These are phyloP conservation scores for Pycnomerus fuliginosus DNA, from an alignment of 2,888 invertebrate species.

Conservation along the genomic window DNA sequence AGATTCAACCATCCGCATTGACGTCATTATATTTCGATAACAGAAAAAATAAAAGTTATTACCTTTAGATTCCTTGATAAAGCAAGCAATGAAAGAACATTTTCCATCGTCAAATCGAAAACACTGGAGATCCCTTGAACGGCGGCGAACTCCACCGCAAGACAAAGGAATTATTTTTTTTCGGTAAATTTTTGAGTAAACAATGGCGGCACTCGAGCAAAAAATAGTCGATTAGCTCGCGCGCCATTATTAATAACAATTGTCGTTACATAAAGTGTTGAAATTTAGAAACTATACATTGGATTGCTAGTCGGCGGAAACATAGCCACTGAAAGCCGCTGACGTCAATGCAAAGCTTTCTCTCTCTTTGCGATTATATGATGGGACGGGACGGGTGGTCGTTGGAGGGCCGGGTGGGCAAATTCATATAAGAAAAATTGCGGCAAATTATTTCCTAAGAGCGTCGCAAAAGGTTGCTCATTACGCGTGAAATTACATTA, in stretches of 20 bases:
- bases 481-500: too few relatives aligned
- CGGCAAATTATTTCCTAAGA: too few relatives aligned
- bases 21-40: constrained; percentile 1
- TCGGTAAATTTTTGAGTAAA: background rate
- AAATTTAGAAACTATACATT: constrained; percentile 5
- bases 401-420: too few relatives aligned
- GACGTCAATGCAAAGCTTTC: constrained; percentile 42
- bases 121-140: background rate
- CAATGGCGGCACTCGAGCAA: background rate
- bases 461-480: too few relatives aligned
- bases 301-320: constrained; percentile 16
- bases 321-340: constrained; percentile 41
- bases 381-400: too few relatives aligned
- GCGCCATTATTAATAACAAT: background rate
- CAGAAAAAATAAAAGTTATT: background rate
- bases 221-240: background rate
- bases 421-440: too few relatives aligned
- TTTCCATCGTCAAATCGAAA: constrained; percentile 17
- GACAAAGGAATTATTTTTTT: background rate
- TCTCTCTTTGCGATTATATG: constrained; percentile 12
- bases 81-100: constrained; percentile 14
- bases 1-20: background rate
- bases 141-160: background rate
- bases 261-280: constrained; percentile 1
- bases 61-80: constrained; percentile 19